Conservation (phyloP, 2,797 vertebrate genomes). For the Myiotriccus ornatus region DNA sequence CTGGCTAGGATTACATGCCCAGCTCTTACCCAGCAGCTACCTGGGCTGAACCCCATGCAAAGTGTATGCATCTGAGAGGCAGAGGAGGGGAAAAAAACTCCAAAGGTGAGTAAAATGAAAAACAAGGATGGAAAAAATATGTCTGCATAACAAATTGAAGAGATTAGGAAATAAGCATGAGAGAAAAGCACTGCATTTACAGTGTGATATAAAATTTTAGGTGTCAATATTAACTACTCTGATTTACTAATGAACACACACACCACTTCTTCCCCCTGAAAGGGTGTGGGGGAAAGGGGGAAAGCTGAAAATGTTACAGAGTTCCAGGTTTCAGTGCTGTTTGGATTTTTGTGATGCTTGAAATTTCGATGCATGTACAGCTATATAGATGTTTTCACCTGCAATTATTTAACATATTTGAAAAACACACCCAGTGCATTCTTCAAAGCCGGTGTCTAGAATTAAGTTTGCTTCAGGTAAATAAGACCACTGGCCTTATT, state of each 20-base stretch:
- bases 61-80: background rate
- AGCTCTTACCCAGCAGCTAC: background rate
- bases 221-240: background rate
- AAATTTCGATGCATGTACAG: background rate
- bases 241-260: background rate
- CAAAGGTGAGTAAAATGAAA: background rate
- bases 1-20: background rate
- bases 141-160: background rate
- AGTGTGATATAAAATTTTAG: background rate
- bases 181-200: background rate
- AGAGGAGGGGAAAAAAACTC: fast-evolving
- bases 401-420: background rate
- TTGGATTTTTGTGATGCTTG: background rate
- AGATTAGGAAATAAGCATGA: background rate
- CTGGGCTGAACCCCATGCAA: background rate
- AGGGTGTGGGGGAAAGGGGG: too few relatives aligned
- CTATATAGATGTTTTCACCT: background rate
- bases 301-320: background rate
- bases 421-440: background rate
- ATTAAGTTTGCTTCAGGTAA: background rate
- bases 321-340: background rate
- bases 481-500: background rate
- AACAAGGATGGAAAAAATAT: background rate
- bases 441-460: background rate
- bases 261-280: fast-evolving